Evolutionary conservation across 2,797 vertebrate species (phyloP), one percentile per base, ranked within the genome.

Genomic region (Microctenopoma steveboyesi): DNA sequence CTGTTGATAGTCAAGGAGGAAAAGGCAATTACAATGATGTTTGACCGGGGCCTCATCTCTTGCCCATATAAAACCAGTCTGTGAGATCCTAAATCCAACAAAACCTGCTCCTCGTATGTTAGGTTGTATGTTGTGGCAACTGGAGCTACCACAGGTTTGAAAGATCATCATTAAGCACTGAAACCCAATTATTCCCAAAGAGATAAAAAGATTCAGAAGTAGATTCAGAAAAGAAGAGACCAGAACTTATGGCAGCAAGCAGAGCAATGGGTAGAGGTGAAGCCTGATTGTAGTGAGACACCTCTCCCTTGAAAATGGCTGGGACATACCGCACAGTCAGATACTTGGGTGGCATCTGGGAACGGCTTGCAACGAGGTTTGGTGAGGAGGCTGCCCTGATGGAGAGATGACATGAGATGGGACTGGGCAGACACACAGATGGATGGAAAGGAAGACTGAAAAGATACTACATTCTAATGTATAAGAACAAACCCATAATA

Each of bases 261-360:
- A 81, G 81, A 56, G 76, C 35, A 67, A 74, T 76, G 64, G 85
- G 66, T 66, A 83, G 83, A 82, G 87, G 85, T 67, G 83, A 63
- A 78, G 83, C 79, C 81, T 89, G 85, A 82, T 87, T 83, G 64
- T 40, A 80, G 78, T 66, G 71, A 84, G 67, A 74, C 84, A 82
- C 85, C 89, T 86, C 84, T 72, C 83, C 84, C 69, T 77, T 55
- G 74, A 88, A 70, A 86, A 79, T 83, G 79, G 70, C 89, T 86
- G 89, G 91, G 91, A 96, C 94, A 81, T 96, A 96, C 95, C 93
- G 91, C 94, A 89, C 94, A 94, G 92, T 96, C 94, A 92, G 94
- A 95, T 90, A 92, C 79, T 79, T 92, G 92, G 89, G 91, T 89
- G 92, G 86, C 90, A 89, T 96, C 95, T 79, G 94, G 91, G 85